phyloP scores from a whole-genome alignment of 2,888 invertebrate species.

The Drosophila monieri region DNA sequence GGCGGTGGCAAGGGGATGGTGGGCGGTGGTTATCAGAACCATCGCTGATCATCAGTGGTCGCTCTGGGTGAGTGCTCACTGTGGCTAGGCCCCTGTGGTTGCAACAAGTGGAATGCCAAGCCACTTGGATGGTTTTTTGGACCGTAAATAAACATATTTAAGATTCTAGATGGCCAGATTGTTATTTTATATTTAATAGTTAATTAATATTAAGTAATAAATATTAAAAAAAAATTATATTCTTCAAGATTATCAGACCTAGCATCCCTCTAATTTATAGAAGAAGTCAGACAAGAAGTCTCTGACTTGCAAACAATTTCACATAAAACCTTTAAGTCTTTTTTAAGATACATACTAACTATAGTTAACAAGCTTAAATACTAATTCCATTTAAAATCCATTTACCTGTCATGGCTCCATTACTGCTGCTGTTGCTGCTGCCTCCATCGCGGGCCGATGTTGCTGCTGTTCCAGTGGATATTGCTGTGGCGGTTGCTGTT shows the following conservation, averaged over 20 bases:
- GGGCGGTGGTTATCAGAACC: slow-evolving; percentile 18
- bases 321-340: neutral
- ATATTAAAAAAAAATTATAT: too few relatives aligned
- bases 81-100: slow-evolving; percentile 16
- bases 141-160: neutral
- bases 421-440: slow-evolving; percentile 47
- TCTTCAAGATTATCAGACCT: too few relatives aligned
- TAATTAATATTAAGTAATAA: too few relatives aligned
- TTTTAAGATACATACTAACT: neutral
- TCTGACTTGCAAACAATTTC: too few relatives aligned
- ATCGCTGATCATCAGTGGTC: slow-evolving; percentile 22
- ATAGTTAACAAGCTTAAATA: neutral
- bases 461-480: slow-evolving; percentile 34
- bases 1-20: neutral
- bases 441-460: slow-evolving; percentile 47
- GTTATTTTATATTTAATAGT: too few relatives aligned
- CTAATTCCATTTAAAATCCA: neutral
- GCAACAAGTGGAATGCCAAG: slow-evolving; percentile 30
- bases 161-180: too few relatives aligned
- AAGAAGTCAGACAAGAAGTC: too few relatives aligned
- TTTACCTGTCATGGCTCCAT: slow-evolving; percentile 81
- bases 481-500: slow-evolving; percentile 23
- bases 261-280: too few relatives aligned
- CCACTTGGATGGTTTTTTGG: slow-evolving; percentile 9
- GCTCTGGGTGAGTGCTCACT: slow-evolving; percentile 38